Conservation (phyloP, 2,888 invertebrate genomes). For the Uloborus plumipes region DNA sequence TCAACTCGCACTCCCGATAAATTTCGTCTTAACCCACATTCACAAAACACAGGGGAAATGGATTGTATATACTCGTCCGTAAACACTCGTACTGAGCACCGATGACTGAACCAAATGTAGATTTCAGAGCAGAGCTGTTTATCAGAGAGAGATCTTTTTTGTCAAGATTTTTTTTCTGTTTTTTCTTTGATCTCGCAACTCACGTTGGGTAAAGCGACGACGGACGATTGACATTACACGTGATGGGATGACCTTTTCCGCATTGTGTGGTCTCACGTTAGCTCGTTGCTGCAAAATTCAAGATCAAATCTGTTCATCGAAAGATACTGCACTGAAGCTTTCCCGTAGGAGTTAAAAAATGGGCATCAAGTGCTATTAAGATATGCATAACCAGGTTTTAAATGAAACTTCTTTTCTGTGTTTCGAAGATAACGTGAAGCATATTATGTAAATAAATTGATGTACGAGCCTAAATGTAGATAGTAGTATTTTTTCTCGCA, state of each 20-base stretch:
- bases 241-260: slow-evolving; percentile 37
- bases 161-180: background rate
- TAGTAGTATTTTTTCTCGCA: no score
- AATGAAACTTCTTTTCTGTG: no score
- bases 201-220: slow-evolving; percentile 48
- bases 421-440: no score
- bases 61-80: slow-evolving; percentile 21
- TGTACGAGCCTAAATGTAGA: no score
- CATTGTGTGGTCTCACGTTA: slow-evolving; percentile 53
- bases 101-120: slow-evolving; percentile 12
- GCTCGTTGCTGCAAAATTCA: background rate
- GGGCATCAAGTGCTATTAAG: no score
- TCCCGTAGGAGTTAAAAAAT: no score
- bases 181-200: slow-evolving; percentile 34
- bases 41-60: background rate
- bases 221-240: slow-evolving; percentile 55
- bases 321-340: no score
- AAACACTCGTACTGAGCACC: slow-evolving; percentile 17
- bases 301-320: no score
- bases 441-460: no score
- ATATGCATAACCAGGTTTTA: no score
- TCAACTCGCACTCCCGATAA: slow-evolving; percentile 43
- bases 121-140: background rate
- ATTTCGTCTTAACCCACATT: slow-evolving; percentile 20
- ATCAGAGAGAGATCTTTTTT: no score